Evolutionary conservation across 1,140 invertebrate species (phyloP), one percentile per base, ranked within the genome.

Genomic region (Papilio polyxenes): DNA sequence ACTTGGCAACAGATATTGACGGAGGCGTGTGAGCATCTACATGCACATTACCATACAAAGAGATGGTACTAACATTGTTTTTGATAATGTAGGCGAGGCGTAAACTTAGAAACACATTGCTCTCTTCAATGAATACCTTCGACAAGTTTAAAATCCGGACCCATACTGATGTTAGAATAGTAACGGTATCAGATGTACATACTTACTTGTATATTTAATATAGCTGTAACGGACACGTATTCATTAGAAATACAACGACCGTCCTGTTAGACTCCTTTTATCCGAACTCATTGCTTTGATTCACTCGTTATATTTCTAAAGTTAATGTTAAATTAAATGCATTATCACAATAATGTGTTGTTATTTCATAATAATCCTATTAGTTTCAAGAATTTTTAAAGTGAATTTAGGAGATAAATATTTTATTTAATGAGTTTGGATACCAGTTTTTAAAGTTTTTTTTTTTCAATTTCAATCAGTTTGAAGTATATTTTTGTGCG

Each of bases 31-130:
- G 44, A 37, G 17, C 56, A 80, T 78, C 53, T 59, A 78, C 76
- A 53, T 40, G 15, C 44, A 23, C 77, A 79, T 80, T 80, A 80
- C 78, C 78, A 80, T 80, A 80, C 78, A 80, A 80, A 80, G 78
- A 80, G 37, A 80, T 48, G 56, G 59, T 48, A 10, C 78, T 44
- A 23, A 80, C 78, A 80, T 80, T 80, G 78, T 80, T 23, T 80
- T 80, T 80, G 59, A 80, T 59, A 65, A 80, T 65, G 78, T 80
- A 80, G 59, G 78, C 78, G 78, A 79, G 17, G 53, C 56, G 59
- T 79, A 77, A 77, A 77, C 75, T 77, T 77, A 79, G 77, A 79
- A 79, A 79, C 56, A 37, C 77, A 79, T 78, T 78, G 76, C 77
- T 62, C 11, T 6, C 20, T n/a, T 77, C 77, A 79, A 79, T 79